These are phyloP conservation scores for Machaerirhynchus nigripectus DNA, from an alignment of 2,113 vertebrate genomes.

Conservation along the genomic window DNA sequence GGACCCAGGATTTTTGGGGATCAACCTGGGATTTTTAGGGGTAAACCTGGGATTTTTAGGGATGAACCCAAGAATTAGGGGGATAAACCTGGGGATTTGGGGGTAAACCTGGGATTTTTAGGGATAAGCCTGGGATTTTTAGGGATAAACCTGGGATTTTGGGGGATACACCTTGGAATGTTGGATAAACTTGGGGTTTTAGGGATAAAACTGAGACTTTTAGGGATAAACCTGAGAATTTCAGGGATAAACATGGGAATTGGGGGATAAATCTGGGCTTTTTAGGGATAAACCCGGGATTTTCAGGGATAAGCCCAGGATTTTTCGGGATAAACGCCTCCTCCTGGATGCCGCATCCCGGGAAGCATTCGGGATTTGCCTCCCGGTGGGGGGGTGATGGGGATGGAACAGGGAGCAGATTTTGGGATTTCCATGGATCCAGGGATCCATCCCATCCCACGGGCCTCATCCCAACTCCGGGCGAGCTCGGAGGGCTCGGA, in stretches of 20 bases:
- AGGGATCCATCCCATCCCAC: neutral
- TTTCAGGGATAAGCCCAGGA: neutral
- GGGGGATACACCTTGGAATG: too few species aligned
- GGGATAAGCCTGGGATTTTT: too few species aligned
- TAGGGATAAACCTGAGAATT: too few species aligned
- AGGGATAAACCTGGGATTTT: too few species aligned
- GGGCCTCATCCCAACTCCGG: neutral
- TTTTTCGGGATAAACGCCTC: neutral
- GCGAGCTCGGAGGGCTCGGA: neutral
- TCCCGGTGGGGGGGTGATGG: fast-evolving
- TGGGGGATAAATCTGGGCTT: neutral
- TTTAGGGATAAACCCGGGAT: neutral
- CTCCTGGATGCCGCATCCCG: neutral
- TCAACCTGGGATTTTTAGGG: neutral
- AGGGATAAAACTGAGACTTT: too few species aligned
- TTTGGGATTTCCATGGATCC: neutral
- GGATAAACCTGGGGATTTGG: neutral
- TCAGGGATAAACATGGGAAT: neutral
- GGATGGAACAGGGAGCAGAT: too few species aligned
- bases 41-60: neutral
- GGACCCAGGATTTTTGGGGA: too few species aligned
- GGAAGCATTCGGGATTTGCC: neutral
- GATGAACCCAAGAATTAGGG: too few species aligned
- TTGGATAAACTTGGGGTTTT: too few species aligned
- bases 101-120: too few species aligned